phyloP scores from a whole-genome alignment of 2,113 vertebrate genomes.

The Anas platyrhynchos region DNA sequence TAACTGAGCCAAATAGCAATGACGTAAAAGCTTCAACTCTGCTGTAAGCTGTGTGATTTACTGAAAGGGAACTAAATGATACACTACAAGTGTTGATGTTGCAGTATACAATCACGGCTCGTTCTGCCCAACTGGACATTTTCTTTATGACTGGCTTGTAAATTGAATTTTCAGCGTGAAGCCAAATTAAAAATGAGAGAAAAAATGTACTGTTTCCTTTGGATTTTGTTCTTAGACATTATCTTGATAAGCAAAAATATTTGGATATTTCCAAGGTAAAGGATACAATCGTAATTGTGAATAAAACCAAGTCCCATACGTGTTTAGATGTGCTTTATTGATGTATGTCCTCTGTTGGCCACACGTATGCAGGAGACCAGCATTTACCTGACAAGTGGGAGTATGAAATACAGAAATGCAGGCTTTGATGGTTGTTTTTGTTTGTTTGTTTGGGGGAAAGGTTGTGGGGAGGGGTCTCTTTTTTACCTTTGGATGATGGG shows the following conservation, averaged over 20 bases:
- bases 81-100: constrained; percentile 37
- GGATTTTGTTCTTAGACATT: neutral
- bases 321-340: neutral
- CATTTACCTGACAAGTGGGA: neutral
- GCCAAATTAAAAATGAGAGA: constrained; percentile 63
- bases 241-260: neutral
- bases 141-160: constrained; percentile 63
- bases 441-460: neutral
- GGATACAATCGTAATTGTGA: neutral
- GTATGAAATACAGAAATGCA: neutral
- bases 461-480: neutral
- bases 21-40: neutral
- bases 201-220: constrained; percentile 23
- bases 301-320: accelerated
- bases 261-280: neutral
- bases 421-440: neutral
- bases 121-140: constrained; percentile 37
- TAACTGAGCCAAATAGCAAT: constrained; percentile 28
- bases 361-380: neutral
- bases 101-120: constrained; percentile 37
- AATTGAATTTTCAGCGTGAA: constrained; percentile 63
- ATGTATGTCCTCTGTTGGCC: neutral
- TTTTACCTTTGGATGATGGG: neutral
- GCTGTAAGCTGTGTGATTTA: neutral
- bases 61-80: constrained; percentile 43